Conservation (phyloP, 1,140 invertebrate species). For the Drosophila nikananu region DNA sequence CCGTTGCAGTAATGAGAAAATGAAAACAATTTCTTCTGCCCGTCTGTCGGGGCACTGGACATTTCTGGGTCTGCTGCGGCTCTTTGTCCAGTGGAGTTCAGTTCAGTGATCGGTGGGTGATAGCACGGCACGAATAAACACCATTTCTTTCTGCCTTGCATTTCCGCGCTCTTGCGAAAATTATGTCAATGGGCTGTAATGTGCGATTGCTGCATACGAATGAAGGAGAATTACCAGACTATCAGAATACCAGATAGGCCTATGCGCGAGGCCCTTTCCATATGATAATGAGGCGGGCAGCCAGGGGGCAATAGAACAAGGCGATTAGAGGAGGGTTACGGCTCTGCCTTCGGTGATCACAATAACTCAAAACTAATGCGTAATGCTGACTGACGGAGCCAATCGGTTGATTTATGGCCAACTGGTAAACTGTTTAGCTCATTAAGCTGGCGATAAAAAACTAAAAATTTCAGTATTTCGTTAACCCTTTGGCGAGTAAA, state of each 20-base stretch:
- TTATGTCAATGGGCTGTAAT: conserved; percentile 52
- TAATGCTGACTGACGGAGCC: conserved; percentile 19
- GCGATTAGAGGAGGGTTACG: conserved; percentile 16
- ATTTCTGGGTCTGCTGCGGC: conserved; percentile 26
- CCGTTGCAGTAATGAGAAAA: conserved; percentile 35
- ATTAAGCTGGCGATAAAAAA: conserved; percentile 18
- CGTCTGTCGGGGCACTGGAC: conserved; percentile 10
- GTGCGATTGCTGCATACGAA: conserved; percentile 31
- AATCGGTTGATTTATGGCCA: conserved; percentile 40
- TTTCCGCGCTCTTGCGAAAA: conserved; percentile 61
- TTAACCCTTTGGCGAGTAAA: not conserved
- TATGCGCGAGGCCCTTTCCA: conserved; percentile 36
- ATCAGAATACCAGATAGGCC: conserved; percentile 44
- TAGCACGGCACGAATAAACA: conserved; percentile 43
- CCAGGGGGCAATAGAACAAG: conserved; percentile 27
- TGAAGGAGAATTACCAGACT: conserved; percentile 6
- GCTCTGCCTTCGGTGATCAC: conserved; percentile 1
- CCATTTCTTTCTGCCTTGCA: conserved; percentile 49
- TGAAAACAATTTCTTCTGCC: conserved; percentile 35
- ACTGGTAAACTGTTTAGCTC: conserved; percentile 13
- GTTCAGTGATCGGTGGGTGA: conserved; percentile 28
- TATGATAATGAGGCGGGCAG: conserved; percentile 35
- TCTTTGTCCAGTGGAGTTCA: conserved; percentile 34
- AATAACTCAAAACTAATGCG: conserved; percentile 23
- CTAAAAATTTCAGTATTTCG: not conserved